Percentiles rank a stretch among this genome's conserved stretches.
These are phyloP conservation scores for Brienomyrus longianalis DNA, from an alignment of 2,113 vertebrate genomes.

Conservation along the genomic window DNA sequence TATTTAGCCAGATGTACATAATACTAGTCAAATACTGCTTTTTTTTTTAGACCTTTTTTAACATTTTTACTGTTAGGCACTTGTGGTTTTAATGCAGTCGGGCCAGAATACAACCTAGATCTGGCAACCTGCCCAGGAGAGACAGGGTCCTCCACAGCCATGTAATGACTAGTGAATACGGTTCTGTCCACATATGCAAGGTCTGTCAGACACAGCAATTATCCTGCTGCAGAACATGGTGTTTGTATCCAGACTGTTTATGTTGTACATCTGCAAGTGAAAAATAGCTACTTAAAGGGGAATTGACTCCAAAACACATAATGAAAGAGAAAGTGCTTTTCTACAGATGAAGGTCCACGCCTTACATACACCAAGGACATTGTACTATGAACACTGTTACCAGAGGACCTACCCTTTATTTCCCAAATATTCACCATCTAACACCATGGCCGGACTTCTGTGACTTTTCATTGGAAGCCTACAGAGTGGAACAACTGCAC, in stretches of 20 bases:
- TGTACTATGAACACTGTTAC: not conserved
- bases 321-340: not conserved
- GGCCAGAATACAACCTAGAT: not conserved
- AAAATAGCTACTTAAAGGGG: not conserved
- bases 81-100: not conserved
- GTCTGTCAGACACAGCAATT: not conserved
- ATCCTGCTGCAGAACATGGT: not conserved
- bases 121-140: not conserved
- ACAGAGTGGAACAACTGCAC: not conserved
- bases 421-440: not conserved
- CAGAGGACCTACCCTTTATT: not conserved
- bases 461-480: not conserved
- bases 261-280: not conserved
- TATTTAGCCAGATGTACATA: not conserved
- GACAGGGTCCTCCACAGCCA: not conserved
- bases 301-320: not conserved
- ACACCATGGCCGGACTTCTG: not conserved
- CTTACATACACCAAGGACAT: not conserved
- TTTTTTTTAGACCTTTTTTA: not conserved
- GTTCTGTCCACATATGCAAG: not conserved
- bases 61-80: not conserved
- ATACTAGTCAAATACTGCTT: not conserved
- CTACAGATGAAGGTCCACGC: not conserved
- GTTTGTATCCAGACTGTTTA: not conserved
- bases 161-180: not conserved